Evolutionary conservation across 2,888 invertebrate species (phyloP).

Genomic region (Phengaris arion): DNA sequence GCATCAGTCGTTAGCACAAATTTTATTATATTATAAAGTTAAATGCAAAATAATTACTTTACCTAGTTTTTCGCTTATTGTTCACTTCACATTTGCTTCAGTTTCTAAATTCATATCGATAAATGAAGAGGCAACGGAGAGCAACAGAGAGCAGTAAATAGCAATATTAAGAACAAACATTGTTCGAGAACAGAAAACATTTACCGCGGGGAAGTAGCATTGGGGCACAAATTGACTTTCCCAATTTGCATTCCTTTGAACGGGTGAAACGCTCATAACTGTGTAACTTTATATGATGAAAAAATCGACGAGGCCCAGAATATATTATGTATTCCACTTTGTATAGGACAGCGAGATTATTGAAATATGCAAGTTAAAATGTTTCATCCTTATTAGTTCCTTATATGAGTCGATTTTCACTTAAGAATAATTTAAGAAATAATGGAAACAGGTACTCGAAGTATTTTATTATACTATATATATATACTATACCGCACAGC

Average conservation of each 20-base stretch:
- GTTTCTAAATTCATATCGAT: background rate
- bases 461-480: background rate
- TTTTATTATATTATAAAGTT: too few relatives aligned
- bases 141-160: background rate
- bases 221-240: slow-evolving; percentile 21
- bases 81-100: background rate
- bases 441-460: background rate
- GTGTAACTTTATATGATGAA: slow-evolving; percentile 15
- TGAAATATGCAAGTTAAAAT: slow-evolving; percentile 19
- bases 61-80: background rate
- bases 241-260: slow-evolving; percentile 27
- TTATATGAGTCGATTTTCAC: background rate
- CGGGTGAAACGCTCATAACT: slow-evolving; percentile 17
- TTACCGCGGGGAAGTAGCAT: slow-evolving; percentile 1
- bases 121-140: background rate
- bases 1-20: too few relatives aligned
- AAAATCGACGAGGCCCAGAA: slow-evolving; percentile 19
- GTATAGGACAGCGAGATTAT: background rate
- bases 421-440: background rate
- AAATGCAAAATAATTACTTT: too few relatives aligned
- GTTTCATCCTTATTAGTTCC: background rate
- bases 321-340: slow-evolving; percentile 12
- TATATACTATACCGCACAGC: too few relatives aligned
- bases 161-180: background rate
- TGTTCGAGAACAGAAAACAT: slow-evolving; percentile 12